A percentile compares a stretch with the other conserved stretches of the same genome.
phyloP scores from a whole-genome alignment of 2,888 invertebrate species.

The Eucriotettix oculatus region DNA sequence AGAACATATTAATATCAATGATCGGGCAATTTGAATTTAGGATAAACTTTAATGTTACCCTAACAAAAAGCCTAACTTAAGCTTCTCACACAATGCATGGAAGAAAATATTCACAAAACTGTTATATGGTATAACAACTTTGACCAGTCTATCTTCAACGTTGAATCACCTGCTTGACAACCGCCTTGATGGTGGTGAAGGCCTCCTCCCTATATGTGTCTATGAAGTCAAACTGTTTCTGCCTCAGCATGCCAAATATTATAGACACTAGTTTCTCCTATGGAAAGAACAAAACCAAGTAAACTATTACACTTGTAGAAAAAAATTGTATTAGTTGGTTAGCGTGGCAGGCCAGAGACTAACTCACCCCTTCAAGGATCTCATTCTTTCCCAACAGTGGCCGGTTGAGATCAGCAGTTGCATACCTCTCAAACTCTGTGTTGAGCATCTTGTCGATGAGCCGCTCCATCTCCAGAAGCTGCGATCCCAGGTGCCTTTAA shows the following conservation, averaged over 20 bases:
- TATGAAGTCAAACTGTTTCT: conserved; percentile 76
- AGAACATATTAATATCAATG: too few relatives aligned
- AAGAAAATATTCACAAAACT: too few relatives aligned
- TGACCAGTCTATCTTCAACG: too few relatives aligned
- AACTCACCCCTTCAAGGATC: conserved; percentile 42
- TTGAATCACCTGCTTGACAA: conserved; percentile 58
- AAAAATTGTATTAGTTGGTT: background rate
- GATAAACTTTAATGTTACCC: too few relatives aligned
- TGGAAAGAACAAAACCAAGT: conserved; percentile 13
- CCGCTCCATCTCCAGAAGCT: conserved; percentile 87
- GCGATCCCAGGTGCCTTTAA: conserved; percentile 77
- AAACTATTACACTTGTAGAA: background rate
- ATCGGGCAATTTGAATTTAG: too few relatives aligned
- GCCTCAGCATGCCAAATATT: conserved; percentile 75
- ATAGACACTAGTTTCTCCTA: conserved; percentile 77
- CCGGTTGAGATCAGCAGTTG: conserved; percentile 80
- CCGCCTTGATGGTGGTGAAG: conserved; percentile 70
- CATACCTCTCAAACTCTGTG: conserved; percentile 83
- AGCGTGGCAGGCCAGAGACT: background rate
- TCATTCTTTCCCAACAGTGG: conserved; percentile 45
- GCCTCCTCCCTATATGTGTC: conserved; percentile 78
- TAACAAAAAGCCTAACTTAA: too few relatives aligned
- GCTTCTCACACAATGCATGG: too few relatives aligned
- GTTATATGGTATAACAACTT: too few relatives aligned
- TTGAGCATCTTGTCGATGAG: conserved; percentile 93